Base-by-base conservation (phyloP, 2,113 vertebrate genomes). In the Bufo bufo region DNA sequence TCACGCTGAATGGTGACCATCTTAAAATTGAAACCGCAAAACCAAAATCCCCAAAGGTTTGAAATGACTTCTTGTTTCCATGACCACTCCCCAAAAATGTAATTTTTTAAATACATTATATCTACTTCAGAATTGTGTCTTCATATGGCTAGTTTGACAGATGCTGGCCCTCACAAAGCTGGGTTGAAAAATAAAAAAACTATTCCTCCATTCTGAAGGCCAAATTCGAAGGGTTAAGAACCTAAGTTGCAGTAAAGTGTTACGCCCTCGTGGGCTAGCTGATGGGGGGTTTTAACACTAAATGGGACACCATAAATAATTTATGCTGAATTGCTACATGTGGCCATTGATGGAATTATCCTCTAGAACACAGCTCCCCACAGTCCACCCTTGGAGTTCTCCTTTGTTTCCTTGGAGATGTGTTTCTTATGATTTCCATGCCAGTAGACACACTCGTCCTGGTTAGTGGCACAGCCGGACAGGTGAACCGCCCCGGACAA, bases 401-500 rank as follows among this genome's bases (percentile, higher is more conserved):
- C 23, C 14, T 80, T 56, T 58, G n/a, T 56, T 80, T 43, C 54
- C 77, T 19, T 33, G 5, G 11, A 43, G 45, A 23, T 54, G n/a
- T 1, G 16, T 54, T 23, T 78, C 12, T 14, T 78, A 14, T 81
- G 56, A 45, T 47, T 81, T 45, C 58, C 56, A 81, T 45, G 23
- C 78, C 56, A 81, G 16, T 47, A 81, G 78, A 43, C 56, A 45
- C 9, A 17, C 78, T 83, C 20, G 77, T 90, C 87, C 88, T 0
- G 63, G 89, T 90, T 85, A 33, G 89, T 82, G 87, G 92, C 91
- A 88, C 84, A 92, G 91, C 90, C 90, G 93, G 94, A 93, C 92
- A 96, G 94, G 94, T 95, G 93, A 95, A 93, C 90, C 91, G 93
- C 91, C 93, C 90, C 89, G 93, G 90, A 84, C 89, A 94, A 95